Conservation (phyloP, 1,140 invertebrate species). For the Vollenhovia emeryi region DNA sequence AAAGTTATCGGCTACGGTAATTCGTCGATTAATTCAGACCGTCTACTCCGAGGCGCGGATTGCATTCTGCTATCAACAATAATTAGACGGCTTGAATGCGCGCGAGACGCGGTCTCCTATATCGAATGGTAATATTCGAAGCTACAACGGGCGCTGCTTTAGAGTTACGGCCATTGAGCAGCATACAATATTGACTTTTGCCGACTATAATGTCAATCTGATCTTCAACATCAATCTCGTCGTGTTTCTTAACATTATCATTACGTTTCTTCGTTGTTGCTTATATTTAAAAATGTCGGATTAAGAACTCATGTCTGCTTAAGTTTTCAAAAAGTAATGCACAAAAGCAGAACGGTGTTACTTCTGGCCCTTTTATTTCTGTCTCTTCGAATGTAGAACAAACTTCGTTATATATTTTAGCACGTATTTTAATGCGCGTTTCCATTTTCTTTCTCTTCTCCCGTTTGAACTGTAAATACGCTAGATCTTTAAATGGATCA, state of each 20-base stretch:
- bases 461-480: neutral
- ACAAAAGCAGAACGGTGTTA: neutral
- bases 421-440: neutral
- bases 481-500: neutral
- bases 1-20: conserved; percentile 70
- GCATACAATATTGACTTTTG: neutral
- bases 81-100: conserved; percentile 63
- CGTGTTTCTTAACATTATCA: neutral
- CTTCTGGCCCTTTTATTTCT: neutral
- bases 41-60: conserved; percentile 56
- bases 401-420: conserved; percentile 6
- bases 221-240: neutral
- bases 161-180: neutral
- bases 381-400: neutral
- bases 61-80: conserved; percentile 62
- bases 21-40: conserved; percentile 72
- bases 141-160: neutral
- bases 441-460: neutral
- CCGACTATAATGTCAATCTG: neutral
- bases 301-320: neutral
- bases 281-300: neutral
- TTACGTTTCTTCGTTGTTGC: neutral
- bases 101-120: conserved; percentile 10
- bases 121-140: neutral
- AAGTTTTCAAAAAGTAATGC: neutral